Percentiles rank a stretch among this genome's conserved stretches.
Conservation (phyloP, 2,797 vertebrate genomes). For the Zalophus californianus region DNA sequence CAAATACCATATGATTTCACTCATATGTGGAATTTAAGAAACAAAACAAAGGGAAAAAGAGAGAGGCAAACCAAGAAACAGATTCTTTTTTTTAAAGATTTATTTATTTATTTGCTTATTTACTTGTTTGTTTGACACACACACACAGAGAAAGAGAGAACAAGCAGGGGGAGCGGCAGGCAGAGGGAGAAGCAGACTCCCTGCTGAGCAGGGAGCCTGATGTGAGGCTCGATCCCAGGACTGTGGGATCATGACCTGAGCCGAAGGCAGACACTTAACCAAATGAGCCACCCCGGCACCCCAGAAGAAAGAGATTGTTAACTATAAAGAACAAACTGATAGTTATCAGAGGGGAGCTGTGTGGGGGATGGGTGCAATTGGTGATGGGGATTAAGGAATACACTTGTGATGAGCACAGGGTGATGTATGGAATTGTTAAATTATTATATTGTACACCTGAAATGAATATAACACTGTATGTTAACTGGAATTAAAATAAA, state of each 20-base stretch:
- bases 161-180: too few relatives aligned
- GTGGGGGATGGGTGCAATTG: not conserved
- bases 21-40: not conserved
- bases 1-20: not conserved
- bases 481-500: not conserved
- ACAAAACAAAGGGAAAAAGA: not conserved
- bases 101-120: too few relatives aligned
- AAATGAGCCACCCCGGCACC: too few relatives aligned
- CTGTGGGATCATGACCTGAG: too few relatives aligned
- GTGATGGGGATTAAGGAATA: not conserved
- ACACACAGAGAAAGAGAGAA: too few relatives aligned
- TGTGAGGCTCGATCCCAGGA: too few relatives aligned
- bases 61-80: not conserved
- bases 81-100: not conserved
- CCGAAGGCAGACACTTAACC: too few relatives aligned
- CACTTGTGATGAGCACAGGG: not conserved
- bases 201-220: not conserved
- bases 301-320: not conserved
- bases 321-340: not conserved
- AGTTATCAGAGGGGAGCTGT: not conserved
- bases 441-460: not conserved
- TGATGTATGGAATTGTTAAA: not conserved
- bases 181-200: not conserved
- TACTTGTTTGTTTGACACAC: too few relatives aligned
- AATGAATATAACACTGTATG: not conserved